phyloP scores from a whole-genome alignment of 2,113 vertebrate species.

The Maccullochella peelii region DNA sequence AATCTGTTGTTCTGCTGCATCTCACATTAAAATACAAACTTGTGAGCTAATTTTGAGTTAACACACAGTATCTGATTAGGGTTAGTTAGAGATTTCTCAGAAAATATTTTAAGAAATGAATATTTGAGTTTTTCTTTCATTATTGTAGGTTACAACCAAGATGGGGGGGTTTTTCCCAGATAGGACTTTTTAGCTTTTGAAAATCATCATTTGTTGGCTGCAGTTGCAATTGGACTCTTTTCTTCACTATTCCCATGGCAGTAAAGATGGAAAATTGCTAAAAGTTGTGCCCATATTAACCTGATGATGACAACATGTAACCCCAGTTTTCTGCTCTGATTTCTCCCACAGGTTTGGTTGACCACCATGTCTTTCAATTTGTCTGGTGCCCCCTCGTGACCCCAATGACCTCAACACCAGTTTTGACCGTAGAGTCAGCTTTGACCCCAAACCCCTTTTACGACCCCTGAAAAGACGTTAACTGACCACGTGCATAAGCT shows the following conservation, averaged over 20 bases:
- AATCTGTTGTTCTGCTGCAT: neutral
- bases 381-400: constrained; percentile 50
- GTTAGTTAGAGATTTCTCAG: neutral
- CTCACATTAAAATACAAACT: neutral
- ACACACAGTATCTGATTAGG: neutral
- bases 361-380: constrained; percentile 54
- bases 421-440: constrained; percentile 61
- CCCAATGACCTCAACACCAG: constrained; percentile 67
- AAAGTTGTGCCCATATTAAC: neutral
- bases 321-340: constrained; percentile 29
- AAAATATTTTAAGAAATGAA: neutral
- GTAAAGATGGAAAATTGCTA: neutral
- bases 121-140: neutral
- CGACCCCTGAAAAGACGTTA: constrained; percentile 56
- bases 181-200: neutral
- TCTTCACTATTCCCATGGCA: neutral
- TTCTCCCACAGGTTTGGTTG: constrained; percentile 56
- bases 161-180: neutral
- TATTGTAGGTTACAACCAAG: neutral
- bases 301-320: constrained; percentile 1
- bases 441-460: constrained; percentile 58
- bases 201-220: neutral
- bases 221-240: neutral
- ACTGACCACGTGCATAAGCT: constrained; percentile 65
- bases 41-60: neutral